phyloP scores from a whole-genome alignment of 2,888 invertebrate genomes.

The Pheosia tremula region DNA sequence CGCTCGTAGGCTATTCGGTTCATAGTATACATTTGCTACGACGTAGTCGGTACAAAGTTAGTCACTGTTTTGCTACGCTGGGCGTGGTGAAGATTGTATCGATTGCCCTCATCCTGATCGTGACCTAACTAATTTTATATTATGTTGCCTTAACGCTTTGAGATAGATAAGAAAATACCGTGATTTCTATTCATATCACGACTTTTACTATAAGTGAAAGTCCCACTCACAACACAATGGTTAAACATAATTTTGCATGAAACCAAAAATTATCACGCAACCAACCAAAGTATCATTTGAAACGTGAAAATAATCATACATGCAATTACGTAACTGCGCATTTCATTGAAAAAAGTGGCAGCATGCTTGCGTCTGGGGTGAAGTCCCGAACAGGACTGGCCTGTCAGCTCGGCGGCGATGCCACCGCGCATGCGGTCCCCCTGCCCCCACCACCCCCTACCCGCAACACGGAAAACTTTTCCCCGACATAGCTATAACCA shows the following conservation, averaged over 20 bases:
- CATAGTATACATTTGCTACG: conserved; percentile 46
- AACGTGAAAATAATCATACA: conserved; percentile 16
- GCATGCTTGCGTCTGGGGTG: conserved; percentile 50
- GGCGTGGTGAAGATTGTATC: conserved; percentile 59
- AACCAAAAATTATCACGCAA: too few species aligned
- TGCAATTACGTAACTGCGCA: conserved; percentile 57
- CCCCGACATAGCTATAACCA: conserved; percentile 81
- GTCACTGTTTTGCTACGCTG: conserved; percentile 55
- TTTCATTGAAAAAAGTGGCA: conserved; percentile 30
- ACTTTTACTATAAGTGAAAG: too few species aligned
- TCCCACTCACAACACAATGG: too few species aligned
- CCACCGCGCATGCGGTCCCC: conserved; percentile 72
- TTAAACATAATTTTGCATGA: background rate
- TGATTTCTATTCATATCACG: too few species aligned
- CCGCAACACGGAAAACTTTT: conserved; percentile 85
- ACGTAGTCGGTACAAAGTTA: conserved; percentile 65
- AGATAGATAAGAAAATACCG: too few species aligned
- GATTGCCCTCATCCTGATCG: conserved; percentile 57
- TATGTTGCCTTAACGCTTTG: too few species aligned
- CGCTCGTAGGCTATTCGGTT: conserved; percentile 31
- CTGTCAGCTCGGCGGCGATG: conserved; percentile 68
- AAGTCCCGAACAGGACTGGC: conserved; percentile 75
- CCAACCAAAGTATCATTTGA: background rate
- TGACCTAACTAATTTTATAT: conserved; percentile 50
- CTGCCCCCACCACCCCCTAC: conserved; percentile 60